These are phyloP conservation scores for Lagopus muta DNA, from an alignment of 2,113 vertebrate species.

Conservation along the genomic window DNA sequence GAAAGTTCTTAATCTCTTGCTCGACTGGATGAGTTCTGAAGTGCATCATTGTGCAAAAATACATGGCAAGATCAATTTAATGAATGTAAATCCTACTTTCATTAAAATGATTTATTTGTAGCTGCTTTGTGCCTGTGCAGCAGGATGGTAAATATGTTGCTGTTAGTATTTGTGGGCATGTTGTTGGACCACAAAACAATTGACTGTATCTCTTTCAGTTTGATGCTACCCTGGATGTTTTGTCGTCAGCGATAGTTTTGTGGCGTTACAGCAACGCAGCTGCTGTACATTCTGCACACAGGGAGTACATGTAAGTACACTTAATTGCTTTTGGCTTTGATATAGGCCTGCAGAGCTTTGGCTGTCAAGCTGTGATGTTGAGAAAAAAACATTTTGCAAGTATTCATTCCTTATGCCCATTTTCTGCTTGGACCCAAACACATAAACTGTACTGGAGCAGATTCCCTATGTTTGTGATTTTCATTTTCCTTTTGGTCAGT, in stretches of 20 bases:
- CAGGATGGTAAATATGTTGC: neutral
- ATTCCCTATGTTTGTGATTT: neutral
- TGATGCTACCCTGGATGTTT: constrained; percentile 93
- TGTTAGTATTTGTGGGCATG: neutral
- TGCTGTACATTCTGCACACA: constrained; percentile 95
- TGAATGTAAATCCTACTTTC: neutral
- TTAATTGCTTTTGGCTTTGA: neutral
- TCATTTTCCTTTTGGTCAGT: neutral
- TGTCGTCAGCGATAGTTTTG: constrained; percentile 94
- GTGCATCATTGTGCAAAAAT: neutral
- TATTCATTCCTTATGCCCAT: neutral
- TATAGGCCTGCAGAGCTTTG: neutral
- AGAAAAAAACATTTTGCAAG: neutral
- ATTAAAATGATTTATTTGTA: constrained; percentile 1
- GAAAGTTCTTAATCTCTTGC: neutral
- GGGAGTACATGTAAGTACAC: constrained; percentile 95
- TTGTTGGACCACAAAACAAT: neutral
- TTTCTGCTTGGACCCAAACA: neutral
- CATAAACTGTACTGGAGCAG: neutral
- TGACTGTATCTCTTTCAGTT: constrained; percentile 83
- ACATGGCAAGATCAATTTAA: neutral
- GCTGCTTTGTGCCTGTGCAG: neutral
- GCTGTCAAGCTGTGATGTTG: neutral
- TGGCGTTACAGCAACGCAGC: constrained; percentile 99
- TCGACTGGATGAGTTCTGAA: neutral